These are phyloP conservation scores for Mus spicilegus DNA, from an alignment of 2,113 vertebrate species.

Conservation along the genomic window DNA sequence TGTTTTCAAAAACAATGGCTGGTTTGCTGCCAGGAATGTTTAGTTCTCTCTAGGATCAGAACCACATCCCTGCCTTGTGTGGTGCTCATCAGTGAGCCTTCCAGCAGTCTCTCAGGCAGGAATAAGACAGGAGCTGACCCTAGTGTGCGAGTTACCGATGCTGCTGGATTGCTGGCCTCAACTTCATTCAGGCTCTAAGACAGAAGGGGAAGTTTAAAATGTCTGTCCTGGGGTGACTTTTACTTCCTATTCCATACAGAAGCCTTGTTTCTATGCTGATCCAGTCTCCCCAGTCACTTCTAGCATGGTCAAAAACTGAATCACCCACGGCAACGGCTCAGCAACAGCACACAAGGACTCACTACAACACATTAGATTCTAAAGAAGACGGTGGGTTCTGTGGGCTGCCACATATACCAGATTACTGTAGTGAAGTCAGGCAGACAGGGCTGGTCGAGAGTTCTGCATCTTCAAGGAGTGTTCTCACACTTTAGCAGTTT, in stretches of 20 bases:
- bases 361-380: not conserved
- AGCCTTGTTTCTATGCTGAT: not conserved
- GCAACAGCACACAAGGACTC: fast-evolving
- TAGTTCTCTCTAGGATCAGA: not conserved
- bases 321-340: not conserved
- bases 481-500: not conserved
- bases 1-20: not conserved
- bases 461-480: not conserved
- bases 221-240: not conserved
- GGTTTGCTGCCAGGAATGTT: not conserved
- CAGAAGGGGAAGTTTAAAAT: not conserved
- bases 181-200: not conserved
- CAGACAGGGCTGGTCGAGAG: fast-evolving
- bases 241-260: not conserved
- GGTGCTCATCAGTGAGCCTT: too few species aligned
- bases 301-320: not conserved
- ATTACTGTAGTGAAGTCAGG: not conserved
- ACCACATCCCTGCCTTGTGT: not conserved
- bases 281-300: not conserved
- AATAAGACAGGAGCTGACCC: too few species aligned
- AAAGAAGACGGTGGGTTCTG: not conserved
- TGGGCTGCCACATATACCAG: not conserved
- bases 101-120: not conserved
- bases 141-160: not conserved
- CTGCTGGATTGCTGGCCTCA: not conserved